Conservation (phyloP, 2,888 invertebrate species). For the Camptogramma bilineatum region DNA sequence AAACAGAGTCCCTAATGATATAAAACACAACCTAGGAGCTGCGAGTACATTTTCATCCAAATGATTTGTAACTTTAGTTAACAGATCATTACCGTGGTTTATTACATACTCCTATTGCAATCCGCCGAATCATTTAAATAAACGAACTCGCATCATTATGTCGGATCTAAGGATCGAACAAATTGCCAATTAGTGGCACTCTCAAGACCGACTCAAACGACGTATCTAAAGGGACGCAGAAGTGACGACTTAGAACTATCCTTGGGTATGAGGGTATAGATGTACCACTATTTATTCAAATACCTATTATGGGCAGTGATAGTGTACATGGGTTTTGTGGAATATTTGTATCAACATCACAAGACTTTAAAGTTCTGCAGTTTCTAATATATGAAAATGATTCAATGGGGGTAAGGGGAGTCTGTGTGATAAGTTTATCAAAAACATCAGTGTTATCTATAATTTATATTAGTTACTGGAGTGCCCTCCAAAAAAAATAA, state of each 20-base stretch:
- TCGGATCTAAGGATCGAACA: conserved; percentile 84
- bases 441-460: no score
- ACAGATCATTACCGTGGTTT: conserved; percentile 53
- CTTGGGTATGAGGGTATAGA: neutral
- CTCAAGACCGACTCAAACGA: conserved; percentile 56
- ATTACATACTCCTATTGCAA: conserved; percentile 53
- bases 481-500: no score
- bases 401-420: no score
- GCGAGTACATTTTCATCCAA: neutral
- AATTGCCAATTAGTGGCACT: conserved; percentile 83
- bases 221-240: conserved; percentile 46
- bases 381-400: no score
- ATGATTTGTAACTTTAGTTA: conserved; percentile 7
- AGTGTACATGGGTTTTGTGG: neutral
- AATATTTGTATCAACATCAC: no score
- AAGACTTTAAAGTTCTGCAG: no score
- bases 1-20: neutral
- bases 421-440: no score
- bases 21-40: neutral
- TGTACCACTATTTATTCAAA: neutral
- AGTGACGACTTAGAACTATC: conserved; percentile 26
- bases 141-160: conserved; percentile 84
- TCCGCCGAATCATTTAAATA: conserved; percentile 84
- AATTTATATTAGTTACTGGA: no score
- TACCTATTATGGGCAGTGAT: neutral